Percentiles rank a stretch among this genome's conserved stretches.
Evolutionary conservation across 2,797 vertebrate genomes (phyloP).

Genomic region (Psittacula echo): DNA sequence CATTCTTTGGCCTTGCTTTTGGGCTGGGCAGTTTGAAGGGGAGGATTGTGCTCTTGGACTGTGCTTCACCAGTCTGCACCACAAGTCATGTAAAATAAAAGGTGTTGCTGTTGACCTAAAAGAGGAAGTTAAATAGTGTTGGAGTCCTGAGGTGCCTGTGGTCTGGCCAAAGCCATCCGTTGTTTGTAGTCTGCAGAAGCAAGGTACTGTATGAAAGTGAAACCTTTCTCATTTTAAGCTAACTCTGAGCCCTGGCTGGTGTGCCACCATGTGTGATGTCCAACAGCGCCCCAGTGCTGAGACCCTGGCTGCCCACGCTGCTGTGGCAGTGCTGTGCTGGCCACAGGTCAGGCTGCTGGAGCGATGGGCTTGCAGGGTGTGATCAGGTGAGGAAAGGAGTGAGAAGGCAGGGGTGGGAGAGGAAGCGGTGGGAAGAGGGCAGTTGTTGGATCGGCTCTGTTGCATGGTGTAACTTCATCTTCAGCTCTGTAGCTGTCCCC

Average conservation of each 20-base stretch:
- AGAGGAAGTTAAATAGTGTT: background rate
- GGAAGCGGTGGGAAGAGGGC: background rate
- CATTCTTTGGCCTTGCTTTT: background rate
- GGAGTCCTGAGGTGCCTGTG: background rate
- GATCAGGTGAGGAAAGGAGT: background rate
- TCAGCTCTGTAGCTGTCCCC: background rate
- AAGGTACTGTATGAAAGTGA: background rate
- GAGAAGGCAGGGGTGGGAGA: background rate
- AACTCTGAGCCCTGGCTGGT: background rate
- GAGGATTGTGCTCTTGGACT: background rate
- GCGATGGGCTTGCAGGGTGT: background rate
- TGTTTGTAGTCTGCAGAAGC: background rate
- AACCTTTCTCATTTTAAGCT: background rate
- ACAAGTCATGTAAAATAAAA: background rate
- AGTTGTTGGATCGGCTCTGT: background rate
- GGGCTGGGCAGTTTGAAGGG: background rate
- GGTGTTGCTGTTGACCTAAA: background rate
- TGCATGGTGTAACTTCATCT: background rate
- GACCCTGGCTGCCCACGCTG: background rate
- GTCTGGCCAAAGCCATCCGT: background rate
- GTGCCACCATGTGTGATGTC: accelerated
- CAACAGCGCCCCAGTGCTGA: background rate
- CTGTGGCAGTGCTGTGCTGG: background rate
- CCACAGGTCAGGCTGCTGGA: background rate
- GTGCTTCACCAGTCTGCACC: background rate